phyloP scores from a whole-genome alignment of 1,140 invertebrate species.

The Palaemon carinicauda region DNA sequence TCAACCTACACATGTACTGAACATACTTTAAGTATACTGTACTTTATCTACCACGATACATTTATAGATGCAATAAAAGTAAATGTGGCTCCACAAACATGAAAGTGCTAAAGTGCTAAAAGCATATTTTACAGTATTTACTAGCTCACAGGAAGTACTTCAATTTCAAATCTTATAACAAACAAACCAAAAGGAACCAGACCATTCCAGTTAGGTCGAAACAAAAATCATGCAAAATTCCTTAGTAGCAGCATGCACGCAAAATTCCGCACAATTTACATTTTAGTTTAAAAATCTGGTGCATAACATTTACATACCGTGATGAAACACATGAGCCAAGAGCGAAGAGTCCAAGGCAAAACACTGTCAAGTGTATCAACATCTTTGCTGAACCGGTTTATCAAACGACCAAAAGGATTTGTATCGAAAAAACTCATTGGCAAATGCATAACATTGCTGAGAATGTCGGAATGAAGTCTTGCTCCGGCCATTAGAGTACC shows the following conservation, averaged over 20 bases:
- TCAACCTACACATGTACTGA: too few species aligned
- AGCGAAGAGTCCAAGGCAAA: slow-evolving; percentile 63
- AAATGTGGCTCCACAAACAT: too few species aligned
- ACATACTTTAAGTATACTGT: too few species aligned
- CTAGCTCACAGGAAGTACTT: too few species aligned
- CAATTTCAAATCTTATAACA: too few species aligned
- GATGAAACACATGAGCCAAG: slow-evolving; percentile 63
- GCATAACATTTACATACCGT: slow-evolving; percentile 46
- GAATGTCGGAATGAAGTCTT: slow-evolving; percentile 61
- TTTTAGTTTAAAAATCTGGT: background rate
- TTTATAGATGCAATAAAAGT: too few species aligned
- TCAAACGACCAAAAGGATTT: slow-evolving; percentile 75
- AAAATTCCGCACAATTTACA: background rate
- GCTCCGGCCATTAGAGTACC: slow-evolving; percentile 30
- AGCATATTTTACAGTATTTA: rapidly evolving
- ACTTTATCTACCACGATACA: too few species aligned
- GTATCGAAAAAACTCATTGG: slow-evolving; percentile 80
- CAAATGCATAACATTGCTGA: slow-evolving; percentile 69
- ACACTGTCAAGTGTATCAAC: slow-evolving; percentile 65
- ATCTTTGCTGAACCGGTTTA: slow-evolving; percentile 69
- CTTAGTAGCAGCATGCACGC: background rate
- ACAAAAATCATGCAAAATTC: background rate
- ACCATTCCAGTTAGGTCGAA: too few species aligned
- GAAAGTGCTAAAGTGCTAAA: too few species aligned
- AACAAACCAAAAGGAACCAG: too few species aligned